phyloP scores from a whole-genome alignment of 2,888 invertebrate species.

The Yponomeuta cagnagella region DNA sequence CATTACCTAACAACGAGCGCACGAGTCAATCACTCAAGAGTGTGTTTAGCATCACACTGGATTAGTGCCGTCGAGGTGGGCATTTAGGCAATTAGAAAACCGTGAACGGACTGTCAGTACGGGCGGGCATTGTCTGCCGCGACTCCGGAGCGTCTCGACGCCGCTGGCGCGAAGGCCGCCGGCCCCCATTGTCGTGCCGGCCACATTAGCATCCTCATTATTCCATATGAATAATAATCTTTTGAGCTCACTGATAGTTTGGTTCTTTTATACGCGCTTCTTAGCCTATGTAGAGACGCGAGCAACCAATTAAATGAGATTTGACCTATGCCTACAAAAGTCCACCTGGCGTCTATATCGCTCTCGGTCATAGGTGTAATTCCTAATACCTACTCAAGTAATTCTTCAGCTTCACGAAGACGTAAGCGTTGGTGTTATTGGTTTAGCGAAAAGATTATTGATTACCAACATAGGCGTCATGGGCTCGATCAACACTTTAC shows the following conservation, averaged over 20 bases:
- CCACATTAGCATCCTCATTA: slow-evolving; percentile 54
- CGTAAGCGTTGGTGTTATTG: too few relatives aligned
- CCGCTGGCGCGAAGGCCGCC: slow-evolving; percentile 55
- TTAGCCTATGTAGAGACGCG: neutral
- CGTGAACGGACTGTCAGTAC: slow-evolving; percentile 67
- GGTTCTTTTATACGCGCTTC: slow-evolving; percentile 7
- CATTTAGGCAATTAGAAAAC: slow-evolving; percentile 56
- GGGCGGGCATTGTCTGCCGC: slow-evolving; percentile 45
- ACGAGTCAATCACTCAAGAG: slow-evolving; percentile 54
- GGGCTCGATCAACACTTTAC: too few relatives aligned
- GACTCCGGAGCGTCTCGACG: neutral
- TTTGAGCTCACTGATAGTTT: slow-evolving; percentile 11
- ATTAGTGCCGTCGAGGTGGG: slow-evolving; percentile 56
- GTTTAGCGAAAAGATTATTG: too few relatives aligned
- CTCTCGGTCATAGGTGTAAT: too few relatives aligned
- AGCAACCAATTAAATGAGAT: neutral
- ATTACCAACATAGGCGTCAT: too few relatives aligned
- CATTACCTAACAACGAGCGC: slow-evolving; percentile 5
- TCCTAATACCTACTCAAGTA: too few relatives aligned
- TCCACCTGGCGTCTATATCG: too few relatives aligned
- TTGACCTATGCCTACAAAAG: neutral
- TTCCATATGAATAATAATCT: slow-evolving; percentile 4
- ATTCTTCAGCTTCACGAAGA: too few relatives aligned
- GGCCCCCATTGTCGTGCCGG: slow-evolving; percentile 46
- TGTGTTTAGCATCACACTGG: slow-evolving; percentile 51